phyloP scores from a whole-genome alignment of 2,797 vertebrate species.

The Myotis pilosus region DNA sequence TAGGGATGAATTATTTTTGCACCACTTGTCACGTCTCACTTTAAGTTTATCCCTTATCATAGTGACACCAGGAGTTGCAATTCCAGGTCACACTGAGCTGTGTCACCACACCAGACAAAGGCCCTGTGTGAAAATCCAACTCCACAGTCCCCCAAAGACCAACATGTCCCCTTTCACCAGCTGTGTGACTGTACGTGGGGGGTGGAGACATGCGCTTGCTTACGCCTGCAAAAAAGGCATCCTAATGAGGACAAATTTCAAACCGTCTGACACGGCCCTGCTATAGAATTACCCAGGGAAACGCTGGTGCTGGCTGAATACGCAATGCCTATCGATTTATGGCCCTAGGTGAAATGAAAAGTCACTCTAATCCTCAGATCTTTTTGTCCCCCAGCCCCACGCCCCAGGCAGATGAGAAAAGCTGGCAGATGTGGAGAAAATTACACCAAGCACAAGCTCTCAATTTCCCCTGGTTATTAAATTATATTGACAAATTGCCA shows the following conservation, averaged over 20 bases:
- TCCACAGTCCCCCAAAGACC: background rate
- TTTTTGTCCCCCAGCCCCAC: constrained; percentile 20
- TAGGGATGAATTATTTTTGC: background rate
- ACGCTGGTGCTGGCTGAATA: constrained; percentile 77
- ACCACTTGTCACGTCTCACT: constrained; percentile 2
- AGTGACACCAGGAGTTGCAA: background rate
- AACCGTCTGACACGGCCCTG: constrained; percentile 79
- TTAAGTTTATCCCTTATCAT: background rate
- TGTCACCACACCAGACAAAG: background rate
- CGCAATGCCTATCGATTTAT: constrained; percentile 83
- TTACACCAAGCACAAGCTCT: constrained; percentile 24
- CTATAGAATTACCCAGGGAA: constrained; percentile 81
- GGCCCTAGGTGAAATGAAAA: constrained; percentile 81
- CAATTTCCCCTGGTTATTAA: constrained; percentile 29
- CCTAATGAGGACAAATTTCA: constrained; percentile 84
- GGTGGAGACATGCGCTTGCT: constrained; percentile 66
- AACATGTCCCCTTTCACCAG: background rate
- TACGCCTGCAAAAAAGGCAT: constrained; percentile 78
- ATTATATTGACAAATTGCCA: constrained; percentile 69
- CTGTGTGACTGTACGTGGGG: constrained; percentile 64
- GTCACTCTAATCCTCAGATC: constrained; percentile 56
- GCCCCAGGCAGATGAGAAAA: constrained; percentile 37
- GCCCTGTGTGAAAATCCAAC: background rate
- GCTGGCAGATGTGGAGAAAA: constrained; percentile 60
- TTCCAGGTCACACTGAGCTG: background rate